Percentiles rank a stretch among this genome's conserved stretches.
Conservation (phyloP, 2,113 vertebrate genomes). For the Festucalex cinctus region DNA sequence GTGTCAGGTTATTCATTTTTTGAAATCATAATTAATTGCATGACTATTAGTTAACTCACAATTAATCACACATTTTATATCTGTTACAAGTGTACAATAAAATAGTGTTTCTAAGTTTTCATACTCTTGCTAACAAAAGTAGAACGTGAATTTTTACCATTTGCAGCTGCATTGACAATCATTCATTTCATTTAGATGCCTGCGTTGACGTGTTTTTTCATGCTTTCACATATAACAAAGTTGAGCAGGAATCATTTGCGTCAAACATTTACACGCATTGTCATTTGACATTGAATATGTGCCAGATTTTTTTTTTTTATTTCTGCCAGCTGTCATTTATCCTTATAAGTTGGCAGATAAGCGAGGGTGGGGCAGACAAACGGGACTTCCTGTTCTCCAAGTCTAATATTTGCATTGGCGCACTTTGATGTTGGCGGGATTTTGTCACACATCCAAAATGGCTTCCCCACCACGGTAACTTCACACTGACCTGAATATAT, state of each 20-base stretch:
- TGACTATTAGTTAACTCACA: too few relatives aligned
- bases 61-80: too few relatives aligned
- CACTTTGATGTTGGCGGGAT: neutral
- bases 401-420: conserved; percentile 2
- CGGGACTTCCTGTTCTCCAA: neutral
- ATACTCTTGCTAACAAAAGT: too few relatives aligned
- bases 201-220: neutral
- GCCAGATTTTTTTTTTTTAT: neutral
- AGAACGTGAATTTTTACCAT: neutral
- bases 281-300: neutral
- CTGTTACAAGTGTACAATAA: too few relatives aligned
- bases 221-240: neutral
- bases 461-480: neutral
- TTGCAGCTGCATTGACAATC: neutral
- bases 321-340: too few relatives aligned
- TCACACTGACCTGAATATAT: too few relatives aligned
- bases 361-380: neutral
- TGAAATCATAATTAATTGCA: too few relatives aligned
- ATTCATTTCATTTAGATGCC: neutral
- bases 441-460: neutral
- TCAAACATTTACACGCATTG: neutral
- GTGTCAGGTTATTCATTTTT: too few relatives aligned
- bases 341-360: neutral
- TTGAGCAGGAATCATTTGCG: neutral
- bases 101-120: too few relatives aligned